Conservation (phyloP, 2,113 vertebrate genomes). For the Platycercus adscitus region DNA sequence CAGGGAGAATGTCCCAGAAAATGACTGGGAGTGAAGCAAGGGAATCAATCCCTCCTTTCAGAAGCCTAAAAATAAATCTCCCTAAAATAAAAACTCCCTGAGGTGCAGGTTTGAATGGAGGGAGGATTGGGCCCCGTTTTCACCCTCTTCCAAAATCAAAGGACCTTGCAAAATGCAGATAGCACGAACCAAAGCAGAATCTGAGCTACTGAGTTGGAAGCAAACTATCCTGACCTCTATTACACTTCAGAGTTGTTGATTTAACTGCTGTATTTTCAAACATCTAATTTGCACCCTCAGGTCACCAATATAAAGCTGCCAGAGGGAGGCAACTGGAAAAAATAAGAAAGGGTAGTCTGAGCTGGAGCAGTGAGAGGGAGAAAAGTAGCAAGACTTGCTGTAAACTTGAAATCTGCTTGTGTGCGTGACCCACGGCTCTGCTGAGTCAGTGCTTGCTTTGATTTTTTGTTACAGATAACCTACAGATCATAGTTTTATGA, state of each 20-base stretch:
- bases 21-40: neutral
- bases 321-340: slow-evolving; percentile 31
- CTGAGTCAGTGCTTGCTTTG: slow-evolving; percentile 28
- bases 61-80: neutral
- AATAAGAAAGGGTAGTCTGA: neutral
- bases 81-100: neutral
- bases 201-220: slow-evolving; percentile 46
- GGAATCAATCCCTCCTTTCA: neutral
- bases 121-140: neutral
- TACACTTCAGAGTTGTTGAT: slow-evolving; percentile 64
- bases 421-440: neutral
- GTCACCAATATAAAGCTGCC: slow-evolving; percentile 63
- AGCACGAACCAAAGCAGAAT: slow-evolving; percentile 28
- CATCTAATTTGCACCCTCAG: slow-evolving; percentile 63
- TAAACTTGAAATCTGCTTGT: slow-evolving; percentile 24
- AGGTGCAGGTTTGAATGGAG: neutral
- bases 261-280: slow-evolving; percentile 68
- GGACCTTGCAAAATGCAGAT: slow-evolving; percentile 47
- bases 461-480: neutral
- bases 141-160: slow-evolving; percentile 1
- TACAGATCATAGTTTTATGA: neutral
- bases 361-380: neutral
- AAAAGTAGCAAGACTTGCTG: slow-evolving; percentile 8
- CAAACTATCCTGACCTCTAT: slow-evolving; percentile 59
- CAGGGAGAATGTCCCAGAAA: slow-evolving; percentile 9